Base-by-base conservation (phyloP, 1,140 invertebrate species). In the Schlechtendalia chinensis region DNA sequence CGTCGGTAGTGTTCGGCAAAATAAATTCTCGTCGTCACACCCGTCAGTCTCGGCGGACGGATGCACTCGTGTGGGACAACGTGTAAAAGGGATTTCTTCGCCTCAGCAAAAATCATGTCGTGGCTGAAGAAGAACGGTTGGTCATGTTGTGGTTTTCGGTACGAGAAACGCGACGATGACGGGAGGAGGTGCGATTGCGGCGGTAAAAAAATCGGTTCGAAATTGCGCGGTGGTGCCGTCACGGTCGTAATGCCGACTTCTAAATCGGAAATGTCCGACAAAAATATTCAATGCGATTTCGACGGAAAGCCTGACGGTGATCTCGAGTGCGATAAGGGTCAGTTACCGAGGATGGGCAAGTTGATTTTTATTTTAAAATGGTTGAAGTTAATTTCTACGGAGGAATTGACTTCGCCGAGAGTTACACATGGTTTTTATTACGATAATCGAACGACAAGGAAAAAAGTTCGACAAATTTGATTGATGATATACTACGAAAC, bases 201-300 rank as follows among this genome's bases (percentile, higher is more conserved):
- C 19, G 17, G 27, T n/a, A 72, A 54, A 29, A 72, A 54, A 54
- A 29, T 17, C 19, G 24, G 10, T 54, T 54, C 50, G 17, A 72
- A 63, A 32, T 63, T 10, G 19, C 32, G 39, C 47, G 5, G 47
- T 27, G 12, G 47, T 12, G 3, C 32, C 32, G 32, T 39, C 32
- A 39, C 32, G 32, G 32, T 39, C 32, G 32, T 39, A 39, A 39
- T 39, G 8, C 32, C 32, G 8, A 39, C 32, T 39, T 39, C 3
- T 39, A 39, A 39, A 8, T 39, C 8, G 3, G 32, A 39, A 39
- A 39, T 61, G 19, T 77, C 32, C 14, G 58, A 79, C 16, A 79
- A 79, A 61, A 79, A 59, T n/a, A 59, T 63, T 47, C 75, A 79
- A 50, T 79, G 75, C 27, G 19, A 79, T 61, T 79, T 79, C n/a